phyloP scores from a whole-genome alignment of 2,113 vertebrate genomes.

The Psammodynastes pulverulentus region DNA sequence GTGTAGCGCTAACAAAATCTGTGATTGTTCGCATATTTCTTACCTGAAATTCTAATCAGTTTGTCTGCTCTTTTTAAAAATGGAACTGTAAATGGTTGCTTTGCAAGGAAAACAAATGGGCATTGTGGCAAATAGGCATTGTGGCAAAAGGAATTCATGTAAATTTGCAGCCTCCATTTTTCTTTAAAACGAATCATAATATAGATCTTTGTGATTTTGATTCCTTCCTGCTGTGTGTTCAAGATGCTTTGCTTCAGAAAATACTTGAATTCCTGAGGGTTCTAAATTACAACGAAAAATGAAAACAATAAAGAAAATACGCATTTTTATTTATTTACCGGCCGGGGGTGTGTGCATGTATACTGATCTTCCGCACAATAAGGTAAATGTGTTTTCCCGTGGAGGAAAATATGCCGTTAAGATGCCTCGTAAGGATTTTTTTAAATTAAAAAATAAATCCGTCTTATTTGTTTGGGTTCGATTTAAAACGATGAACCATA shows the following conservation, averaged over 20 bases:
- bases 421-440: background rate
- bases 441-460: background rate
- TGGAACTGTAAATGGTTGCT: slow-evolving; percentile 10
- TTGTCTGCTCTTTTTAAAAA: background rate
- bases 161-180: slow-evolving; percentile 1
- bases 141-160: slow-evolving; percentile 5
- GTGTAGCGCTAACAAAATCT: slow-evolving; percentile 16
- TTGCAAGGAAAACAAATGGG: slow-evolving; percentile 23
- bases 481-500: background rate
- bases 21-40: slow-evolving; percentile 34
- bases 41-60: slow-evolving; percentile 21
- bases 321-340: background rate
- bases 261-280: background rate
- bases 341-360: too few relatives aligned
- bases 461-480: background rate
- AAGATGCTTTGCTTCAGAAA: background rate
- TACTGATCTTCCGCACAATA: background rate
- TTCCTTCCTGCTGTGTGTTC: background rate
- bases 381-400: background rate
- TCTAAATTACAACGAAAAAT: background rate
- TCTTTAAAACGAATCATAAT: slow-evolving; percentile 14
- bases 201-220: background rate
- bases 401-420: background rate
- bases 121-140: slow-evolving; percentile 4
- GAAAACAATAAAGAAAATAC: background rate